phyloP scores from a whole-genome alignment of 2,888 invertebrate genomes.

The Cerastis rubricosa region DNA sequence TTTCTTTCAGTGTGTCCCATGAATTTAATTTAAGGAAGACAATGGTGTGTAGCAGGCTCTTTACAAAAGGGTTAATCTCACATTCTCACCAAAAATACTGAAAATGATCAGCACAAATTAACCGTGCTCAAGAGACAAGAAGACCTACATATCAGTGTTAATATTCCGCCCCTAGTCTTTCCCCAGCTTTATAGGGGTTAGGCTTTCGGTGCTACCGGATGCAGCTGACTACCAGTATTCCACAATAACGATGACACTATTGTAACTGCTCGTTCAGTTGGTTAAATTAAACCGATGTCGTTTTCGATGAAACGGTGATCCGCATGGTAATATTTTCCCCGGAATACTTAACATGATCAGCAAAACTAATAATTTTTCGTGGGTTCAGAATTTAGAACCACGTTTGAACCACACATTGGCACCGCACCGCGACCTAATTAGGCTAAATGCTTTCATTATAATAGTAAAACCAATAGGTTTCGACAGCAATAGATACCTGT shows the following conservation, averaged over 20 bases:
- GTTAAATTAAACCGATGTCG: too few relatives aligned
- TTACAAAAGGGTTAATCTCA: not conserved
- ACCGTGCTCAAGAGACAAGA: too few relatives aligned
- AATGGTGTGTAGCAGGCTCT: not conserved
- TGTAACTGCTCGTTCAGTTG: too few relatives aligned
- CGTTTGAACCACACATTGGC: constrained; percentile 2
- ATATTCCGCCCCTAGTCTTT: too few relatives aligned
- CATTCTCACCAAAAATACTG: not conserved
- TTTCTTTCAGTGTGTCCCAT: not conserved
- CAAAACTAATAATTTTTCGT: not conserved
- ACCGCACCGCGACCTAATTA: constrained; percentile 49
- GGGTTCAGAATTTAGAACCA: not conserved
- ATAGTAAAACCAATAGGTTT: constrained; percentile 64
- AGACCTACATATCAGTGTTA: too few relatives aligned
- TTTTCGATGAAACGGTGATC: not conserved
- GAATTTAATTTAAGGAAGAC: not conserved
- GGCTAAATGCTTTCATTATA: constrained; percentile 61
- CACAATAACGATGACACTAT: not conserved
- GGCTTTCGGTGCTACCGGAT: too few relatives aligned
- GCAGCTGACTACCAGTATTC: too few relatives aligned
- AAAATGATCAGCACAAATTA: not conserved
- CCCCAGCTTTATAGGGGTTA: too few relatives aligned
- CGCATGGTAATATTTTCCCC: not conserved
- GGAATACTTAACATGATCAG: not conserved
- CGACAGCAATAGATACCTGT: constrained; percentile 24